Evolutionary conservation across 1,140 invertebrate species (phyloP), one percentile per base, ranked within the genome.

Genomic region (Brachionus manjavacas): DNA sequence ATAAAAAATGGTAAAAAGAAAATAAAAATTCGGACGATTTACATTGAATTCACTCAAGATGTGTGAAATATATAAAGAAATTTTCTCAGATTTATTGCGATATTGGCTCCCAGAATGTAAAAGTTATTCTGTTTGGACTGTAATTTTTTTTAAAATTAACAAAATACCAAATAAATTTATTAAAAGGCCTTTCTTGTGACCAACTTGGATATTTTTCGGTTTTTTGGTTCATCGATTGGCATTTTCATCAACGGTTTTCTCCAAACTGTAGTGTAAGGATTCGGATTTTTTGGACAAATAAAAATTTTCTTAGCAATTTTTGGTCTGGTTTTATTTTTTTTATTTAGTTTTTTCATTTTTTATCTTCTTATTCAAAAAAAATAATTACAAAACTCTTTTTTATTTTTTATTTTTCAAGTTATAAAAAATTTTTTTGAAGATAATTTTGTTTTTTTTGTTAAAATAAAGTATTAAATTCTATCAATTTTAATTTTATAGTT

Each of bases 91-190:
- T 16, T 68, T 68, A 14, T n/a, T 68, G 4, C 25, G 64, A 14
- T 68, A 35, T 68, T 68, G 64, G 64, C 31, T 68, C 11, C 64
- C 64, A 68, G 64, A 68, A 68, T 68, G 64, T 68, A 68, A 68
- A 31, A 68, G 25, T 31, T 68, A 35, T 68, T 68, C 64, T 35
- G 31, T 68, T 68, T 68, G 64, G 64, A 68, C 64, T 3, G 25
- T 68, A 68, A 68, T 14, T 68, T 68, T 68, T 68, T 35, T 68
- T 14, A 25, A 8, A 66, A 66, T 66, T 66, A 66, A 66, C 20
- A 66, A 66, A 28, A 25, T 66, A 25, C 20, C n/a, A 25, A 23
- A 64, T 64, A 64, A 66, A 66, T 66, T 28, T 25, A 66, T 66
- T 28, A 35, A 31, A 31, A 68, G 64, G 64, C 64, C 11, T 68